These are phyloP conservation scores for Eriocheir sinensis DNA, from an alignment of 1,140 invertebrate genomes.

Conservation along the genomic window DNA sequence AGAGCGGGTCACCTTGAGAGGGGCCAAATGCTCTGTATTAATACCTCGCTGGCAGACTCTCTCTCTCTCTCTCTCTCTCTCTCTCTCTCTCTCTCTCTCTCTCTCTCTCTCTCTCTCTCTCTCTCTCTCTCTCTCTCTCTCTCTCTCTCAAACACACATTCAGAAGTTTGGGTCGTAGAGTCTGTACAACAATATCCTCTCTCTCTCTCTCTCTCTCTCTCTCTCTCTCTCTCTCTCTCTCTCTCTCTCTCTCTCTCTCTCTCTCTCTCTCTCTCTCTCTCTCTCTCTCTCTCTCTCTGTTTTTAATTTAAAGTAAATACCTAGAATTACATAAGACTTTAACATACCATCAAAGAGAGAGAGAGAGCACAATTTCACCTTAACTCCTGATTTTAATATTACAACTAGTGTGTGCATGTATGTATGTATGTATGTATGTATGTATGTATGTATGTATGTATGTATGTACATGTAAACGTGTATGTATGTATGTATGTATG, in stretches of 20 bases:
- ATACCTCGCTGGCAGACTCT: background rate
- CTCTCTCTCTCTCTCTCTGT: background rate
- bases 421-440: conserved; percentile 24
- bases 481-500: too few relatives aligned
- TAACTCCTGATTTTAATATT: background rate
- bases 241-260: background rate
- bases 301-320: too few relatives aligned
- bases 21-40: background rate
- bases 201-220: background rate
- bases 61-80: conserved; percentile 4
- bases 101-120: conserved; percentile 22
- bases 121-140: conserved; percentile 6
- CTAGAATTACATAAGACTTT: too few relatives aligned
- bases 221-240: background rate
- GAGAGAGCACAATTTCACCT: background rate
- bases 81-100: conserved; percentile 14
- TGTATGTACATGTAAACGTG: conserved; percentile 24
- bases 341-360: background rate
- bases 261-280: background rate
- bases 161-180: too few relatives aligned
- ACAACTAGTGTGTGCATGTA: background rate
- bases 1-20: conserved; percentile 8
- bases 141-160: too few relatives aligned
- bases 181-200: too few relatives aligned
- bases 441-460: conserved; percentile 25